Percentiles rank a stretch among this genome's conserved stretches.
These are phyloP conservation scores for Falco punctatus DNA, from an alignment of 2,113 vertebrate genomes.

Conservation along the genomic window DNA sequence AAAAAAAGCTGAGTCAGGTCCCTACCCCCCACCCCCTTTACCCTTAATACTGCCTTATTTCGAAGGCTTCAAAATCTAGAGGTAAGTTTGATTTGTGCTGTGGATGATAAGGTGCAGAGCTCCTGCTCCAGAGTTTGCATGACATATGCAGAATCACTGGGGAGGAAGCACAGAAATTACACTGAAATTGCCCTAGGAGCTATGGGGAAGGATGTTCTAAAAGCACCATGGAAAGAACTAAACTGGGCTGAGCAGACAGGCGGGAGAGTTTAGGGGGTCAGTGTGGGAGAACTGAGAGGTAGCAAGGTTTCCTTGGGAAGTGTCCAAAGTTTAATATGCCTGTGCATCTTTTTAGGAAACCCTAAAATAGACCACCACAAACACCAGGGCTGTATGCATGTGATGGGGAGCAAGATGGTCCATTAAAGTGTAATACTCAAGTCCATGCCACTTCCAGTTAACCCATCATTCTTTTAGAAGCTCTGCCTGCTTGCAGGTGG, in stretches of 20 bases:
- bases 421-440: background rate
- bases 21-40: background rate
- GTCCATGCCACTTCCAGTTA: background rate
- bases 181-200: background rate
- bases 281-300: background rate
- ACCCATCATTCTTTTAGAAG: background rate
- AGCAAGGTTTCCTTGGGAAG: background rate
- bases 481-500: background rate
- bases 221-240: background rate
- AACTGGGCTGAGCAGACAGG: background rate
- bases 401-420: background rate
- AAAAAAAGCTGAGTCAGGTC: background rate
- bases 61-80: background rate
- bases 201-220: background rate
- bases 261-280: background rate
- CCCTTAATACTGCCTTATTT: background rate
- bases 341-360: background rate
- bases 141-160: background rate
- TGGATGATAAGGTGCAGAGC: background rate
- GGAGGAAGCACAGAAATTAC: background rate
- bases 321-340: background rate
- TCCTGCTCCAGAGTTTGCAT: background rate
- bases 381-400: rapidly evolving
- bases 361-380: background rate
- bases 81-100: background rate